These are phyloP conservation scores for Muschampia plurimacula DNA, from an alignment of 2,888 invertebrate species.

Conservation along the genomic window DNA sequence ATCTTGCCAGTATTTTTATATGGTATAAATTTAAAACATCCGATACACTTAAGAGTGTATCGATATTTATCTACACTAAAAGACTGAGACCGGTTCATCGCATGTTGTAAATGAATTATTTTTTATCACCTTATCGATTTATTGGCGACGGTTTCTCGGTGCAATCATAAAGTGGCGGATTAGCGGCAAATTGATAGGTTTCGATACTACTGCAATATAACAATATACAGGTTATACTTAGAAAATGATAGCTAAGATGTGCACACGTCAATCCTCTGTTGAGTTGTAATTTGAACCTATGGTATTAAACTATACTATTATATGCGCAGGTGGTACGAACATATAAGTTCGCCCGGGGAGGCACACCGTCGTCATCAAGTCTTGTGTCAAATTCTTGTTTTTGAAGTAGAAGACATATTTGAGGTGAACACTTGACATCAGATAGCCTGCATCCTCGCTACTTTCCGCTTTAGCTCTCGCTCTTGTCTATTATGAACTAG, in stretches of 20 bases:
- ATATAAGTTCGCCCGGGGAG: too few species aligned
- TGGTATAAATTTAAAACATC: not conserved
- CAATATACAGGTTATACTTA: constrained; percentile 42
- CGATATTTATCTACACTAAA: constrained; percentile 15
- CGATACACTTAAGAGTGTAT: not conserved
- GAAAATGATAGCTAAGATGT: constrained; percentile 33
- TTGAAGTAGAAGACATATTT: too few species aligned
- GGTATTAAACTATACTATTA: not conserved
- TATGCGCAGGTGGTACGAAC: too few species aligned
- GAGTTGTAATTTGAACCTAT: not conserved
- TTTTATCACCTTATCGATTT: constrained; percentile 45
- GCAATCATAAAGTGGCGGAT: constrained; percentile 49
- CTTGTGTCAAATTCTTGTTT: too few species aligned
- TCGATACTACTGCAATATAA: constrained; percentile 41
- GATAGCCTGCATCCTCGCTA: too few species aligned
- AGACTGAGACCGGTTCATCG: constrained; percentile 20
- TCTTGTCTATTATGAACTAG: too few species aligned
- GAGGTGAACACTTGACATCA: too few species aligned
- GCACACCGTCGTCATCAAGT: too few species aligned
- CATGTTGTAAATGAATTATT: constrained; percentile 35
- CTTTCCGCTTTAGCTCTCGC: too few species aligned
- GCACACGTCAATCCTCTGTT: constrained; percentile 4
- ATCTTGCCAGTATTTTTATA: too few species aligned
- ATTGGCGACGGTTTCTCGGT: constrained; percentile 41
- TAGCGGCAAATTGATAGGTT: constrained; percentile 63